Conservation (phyloP, 2,888 invertebrate genomes). For the Apoderus coryli region DNA sequence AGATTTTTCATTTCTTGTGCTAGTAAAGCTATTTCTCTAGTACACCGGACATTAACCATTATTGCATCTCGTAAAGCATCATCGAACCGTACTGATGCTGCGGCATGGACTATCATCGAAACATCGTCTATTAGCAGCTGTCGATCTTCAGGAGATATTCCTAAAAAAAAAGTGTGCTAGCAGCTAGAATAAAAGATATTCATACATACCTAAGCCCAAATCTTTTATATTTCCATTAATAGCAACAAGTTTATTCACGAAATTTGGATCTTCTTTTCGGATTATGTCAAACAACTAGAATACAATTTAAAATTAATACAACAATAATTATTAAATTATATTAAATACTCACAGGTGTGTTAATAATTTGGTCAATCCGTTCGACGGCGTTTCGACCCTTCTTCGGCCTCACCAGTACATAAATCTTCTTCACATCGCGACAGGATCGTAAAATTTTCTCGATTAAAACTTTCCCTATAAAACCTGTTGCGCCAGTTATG, state of each 20-base stretch:
- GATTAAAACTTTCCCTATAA: no score
- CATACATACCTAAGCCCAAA: slow-evolving; percentile 37
- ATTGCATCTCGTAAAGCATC: slow-evolving; percentile 54
- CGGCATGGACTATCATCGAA: slow-evolving; percentile 59
- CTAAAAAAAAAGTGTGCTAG: slow-evolving; percentile 29
- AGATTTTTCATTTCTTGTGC: slow-evolving; percentile 39
- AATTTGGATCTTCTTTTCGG: slow-evolving; percentile 32
- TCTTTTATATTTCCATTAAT: slow-evolving; percentile 45
- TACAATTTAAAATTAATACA: slow-evolving; percentile 13
- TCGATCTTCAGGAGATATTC: slow-evolving; percentile 37
- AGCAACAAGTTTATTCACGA: slow-evolving; percentile 45
- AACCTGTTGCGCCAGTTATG: no score
- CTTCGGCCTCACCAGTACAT: no score
- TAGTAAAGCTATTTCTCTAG: slow-evolving; percentile 46
- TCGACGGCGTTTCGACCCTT: no score
- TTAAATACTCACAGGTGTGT: no score
- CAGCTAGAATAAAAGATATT: slow-evolving; percentile 1
- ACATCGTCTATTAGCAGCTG: slow-evolving; percentile 41
- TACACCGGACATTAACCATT: slow-evolving; percentile 48
- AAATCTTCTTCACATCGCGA: no score
- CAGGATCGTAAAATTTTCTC: no score
- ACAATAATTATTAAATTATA: no score
- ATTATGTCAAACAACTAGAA: slow-evolving; percentile 44
- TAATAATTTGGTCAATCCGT: no score
- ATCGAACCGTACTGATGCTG: slow-evolving; percentile 74